phyloP scores from a whole-genome alignment of 2,888 invertebrate genomes.

The Ectemnius lituratus region DNA sequence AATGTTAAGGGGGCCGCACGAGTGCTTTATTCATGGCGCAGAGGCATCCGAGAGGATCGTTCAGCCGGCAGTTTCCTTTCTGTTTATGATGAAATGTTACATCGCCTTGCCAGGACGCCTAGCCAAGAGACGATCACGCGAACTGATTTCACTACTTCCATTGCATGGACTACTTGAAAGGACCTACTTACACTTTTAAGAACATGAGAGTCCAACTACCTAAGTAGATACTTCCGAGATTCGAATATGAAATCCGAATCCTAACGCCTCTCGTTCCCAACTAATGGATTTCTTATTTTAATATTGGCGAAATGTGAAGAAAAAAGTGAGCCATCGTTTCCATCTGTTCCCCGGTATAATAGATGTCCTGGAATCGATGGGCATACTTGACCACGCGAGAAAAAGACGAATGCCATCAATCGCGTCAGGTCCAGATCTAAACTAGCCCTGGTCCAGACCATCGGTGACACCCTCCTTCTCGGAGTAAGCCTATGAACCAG shows the following conservation, averaged over 20 bases:
- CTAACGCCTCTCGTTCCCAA: too few species aligned
- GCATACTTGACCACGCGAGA: neutral
- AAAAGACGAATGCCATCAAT: constrained; percentile 1
- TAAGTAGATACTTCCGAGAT: too few species aligned
- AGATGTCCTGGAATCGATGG: too few species aligned
- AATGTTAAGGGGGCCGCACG: constrained; percentile 29
- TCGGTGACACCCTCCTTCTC: neutral
- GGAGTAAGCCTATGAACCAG: constrained; percentile 25
- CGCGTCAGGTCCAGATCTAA: neutral
- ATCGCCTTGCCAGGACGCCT: constrained; percentile 9
- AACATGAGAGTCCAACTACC: too few species aligned
- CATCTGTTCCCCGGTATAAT: too few species aligned
- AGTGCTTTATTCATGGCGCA: constrained; percentile 29
- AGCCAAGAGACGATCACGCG: neutral
- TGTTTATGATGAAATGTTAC: constrained; percentile 22
- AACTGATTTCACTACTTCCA: constrained; percentile 5
- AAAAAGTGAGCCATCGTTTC: too few species aligned
- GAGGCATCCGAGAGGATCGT: constrained; percentile 25
- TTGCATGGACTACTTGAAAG: neutral
- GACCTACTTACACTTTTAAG: too few species aligned
- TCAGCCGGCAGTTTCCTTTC: constrained; percentile 24
- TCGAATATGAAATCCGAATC: too few species aligned
- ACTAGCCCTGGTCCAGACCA: neutral
- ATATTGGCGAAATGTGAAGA: too few species aligned
- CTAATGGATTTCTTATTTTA: too few species aligned